Conservation (phyloP, 2,888 invertebrate species). For the Scaptomyza cyrtandrae region DNA sequence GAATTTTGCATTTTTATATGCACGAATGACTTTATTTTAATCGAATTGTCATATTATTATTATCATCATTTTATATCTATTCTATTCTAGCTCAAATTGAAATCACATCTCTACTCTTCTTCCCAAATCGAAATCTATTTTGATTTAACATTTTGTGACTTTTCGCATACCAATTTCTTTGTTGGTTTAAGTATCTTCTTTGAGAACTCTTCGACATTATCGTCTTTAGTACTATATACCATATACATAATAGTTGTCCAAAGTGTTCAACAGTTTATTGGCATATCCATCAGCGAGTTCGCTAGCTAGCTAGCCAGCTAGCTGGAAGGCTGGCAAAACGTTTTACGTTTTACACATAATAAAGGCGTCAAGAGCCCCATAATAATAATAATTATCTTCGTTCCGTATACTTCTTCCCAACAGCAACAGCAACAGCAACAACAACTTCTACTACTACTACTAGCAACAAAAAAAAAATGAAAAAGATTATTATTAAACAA, state of each 20-base stretch:
- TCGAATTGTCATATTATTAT: too few relatives aligned
- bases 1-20: too few relatives aligned
- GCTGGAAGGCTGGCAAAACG: slow-evolving; percentile 64
- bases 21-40: too few relatives aligned
- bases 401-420: background rate
- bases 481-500: slow-evolving; percentile 31
- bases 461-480: background rate
- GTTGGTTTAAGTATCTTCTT: too few relatives aligned
- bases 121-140: too few relatives aligned
- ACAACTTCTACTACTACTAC: background rate
- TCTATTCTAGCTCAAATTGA: too few relatives aligned
- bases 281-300: slow-evolving; percentile 63
- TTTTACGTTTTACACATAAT: slow-evolving; percentile 79
- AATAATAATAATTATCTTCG: slow-evolving; percentile 71
- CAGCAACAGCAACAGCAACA: slow-evolving; percentile 9
- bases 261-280: slow-evolving; percentile 39
- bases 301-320: slow-evolving; percentile 32
- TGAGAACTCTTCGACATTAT: background rate
- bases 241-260: background rate
- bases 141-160: too few relatives aligned
- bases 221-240: background rate
- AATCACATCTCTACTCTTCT: too few relatives aligned
- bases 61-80: too few relatives aligned
- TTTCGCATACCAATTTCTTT: too few relatives aligned
- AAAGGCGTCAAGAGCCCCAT: slow-evolving; percentile 79